A percentile compares a stretch with the other conserved stretches of the same genome.
Conservation (phyloP, 2,113 vertebrate genomes). For the mouse (Mus musculus) region DNA sequence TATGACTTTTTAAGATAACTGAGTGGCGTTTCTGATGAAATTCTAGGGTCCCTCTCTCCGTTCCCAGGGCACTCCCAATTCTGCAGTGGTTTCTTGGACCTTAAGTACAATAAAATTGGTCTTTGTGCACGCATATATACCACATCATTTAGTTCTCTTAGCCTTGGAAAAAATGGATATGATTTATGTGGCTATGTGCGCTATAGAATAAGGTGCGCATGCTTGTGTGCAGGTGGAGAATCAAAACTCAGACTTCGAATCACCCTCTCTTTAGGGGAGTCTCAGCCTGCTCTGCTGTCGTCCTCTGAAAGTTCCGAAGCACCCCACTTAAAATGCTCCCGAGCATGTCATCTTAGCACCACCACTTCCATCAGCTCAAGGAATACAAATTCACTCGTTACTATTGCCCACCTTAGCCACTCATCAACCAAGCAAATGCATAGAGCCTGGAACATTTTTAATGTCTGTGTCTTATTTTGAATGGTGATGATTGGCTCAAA, state of each 20-base stretch:
- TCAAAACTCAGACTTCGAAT: background rate
- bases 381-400: slow-evolving; percentile 55
- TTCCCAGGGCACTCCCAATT: background rate
- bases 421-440: background rate
- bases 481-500: slow-evolving; percentile 58
- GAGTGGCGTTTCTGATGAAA: background rate
- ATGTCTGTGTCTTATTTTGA: slow-evolving; percentile 57
- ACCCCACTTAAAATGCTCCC: background rate
- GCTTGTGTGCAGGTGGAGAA: background rate
- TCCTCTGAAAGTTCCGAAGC: slow-evolving; percentile 37
- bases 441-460: slow-evolving; percentile 23
- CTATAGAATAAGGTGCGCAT: too few relatives aligned
- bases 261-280: slow-evolving; percentile 26
- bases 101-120: slow-evolving; percentile 30
- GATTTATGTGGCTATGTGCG: background rate
- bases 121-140: background rate
- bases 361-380: background rate
- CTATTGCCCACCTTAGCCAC: background rate
- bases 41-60: background rate
- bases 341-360: background rate
- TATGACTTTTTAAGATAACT: slow-evolving; percentile 56
- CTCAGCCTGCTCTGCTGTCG: background rate
- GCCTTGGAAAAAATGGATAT: background rate
- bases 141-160: background rate
- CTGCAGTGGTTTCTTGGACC: slow-evolving; percentile 12